A percentile compares a stretch with the other conserved stretches of the same genome.
Evolutionary conservation across 2,888 invertebrate species (phyloP).

Genomic region (Microplitis manilae): DNA sequence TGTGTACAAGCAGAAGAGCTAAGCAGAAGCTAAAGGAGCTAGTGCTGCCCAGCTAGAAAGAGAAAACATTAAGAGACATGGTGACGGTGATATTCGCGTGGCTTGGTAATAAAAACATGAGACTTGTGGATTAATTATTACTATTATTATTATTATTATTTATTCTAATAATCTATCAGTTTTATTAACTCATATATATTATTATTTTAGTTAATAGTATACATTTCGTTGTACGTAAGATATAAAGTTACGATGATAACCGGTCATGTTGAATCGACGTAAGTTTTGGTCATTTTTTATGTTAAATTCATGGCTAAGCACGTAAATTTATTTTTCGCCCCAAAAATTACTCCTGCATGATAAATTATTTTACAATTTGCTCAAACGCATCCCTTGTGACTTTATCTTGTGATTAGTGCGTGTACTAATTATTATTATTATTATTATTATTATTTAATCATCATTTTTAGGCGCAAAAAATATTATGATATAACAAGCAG

Average conservation of each 20-base stretch:
- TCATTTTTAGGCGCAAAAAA: not conserved
- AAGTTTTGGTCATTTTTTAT: slow-evolving; percentile 55
- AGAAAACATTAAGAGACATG: slow-evolving; percentile 57
- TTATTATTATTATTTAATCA: not conserved
- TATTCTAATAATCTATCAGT: not conserved
- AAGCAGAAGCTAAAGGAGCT: not conserved
- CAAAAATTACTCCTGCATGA: slow-evolving; percentile 39
- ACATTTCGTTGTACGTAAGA: not conserved
- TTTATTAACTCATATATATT: slow-evolving; percentile 16
- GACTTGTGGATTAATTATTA: slow-evolving; percentile 62
- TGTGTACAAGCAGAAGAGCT: slow-evolving; percentile 45
- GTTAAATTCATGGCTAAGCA: slow-evolving; percentile 38
- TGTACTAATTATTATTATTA: not conserved
- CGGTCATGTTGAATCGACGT: slow-evolving; percentile 61
- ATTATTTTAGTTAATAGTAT: not conserved
- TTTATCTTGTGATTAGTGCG: not conserved
- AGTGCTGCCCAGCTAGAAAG: slow-evolving; percentile 23
- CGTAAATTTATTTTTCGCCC: slow-evolving; percentile 60
- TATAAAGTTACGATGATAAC: slow-evolving; percentile 62
- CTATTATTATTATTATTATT: slow-evolving; percentile 29
- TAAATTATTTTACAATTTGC: slow-evolving; percentile 23
- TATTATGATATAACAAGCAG: not conserved
- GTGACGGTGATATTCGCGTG: slow-evolving; percentile 64
- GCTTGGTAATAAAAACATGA: slow-evolving; percentile 58
- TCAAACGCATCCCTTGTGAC: not conserved